phyloP scores from a whole-genome alignment of 2,888 invertebrate species.

The Epinotia nisella region DNA sequence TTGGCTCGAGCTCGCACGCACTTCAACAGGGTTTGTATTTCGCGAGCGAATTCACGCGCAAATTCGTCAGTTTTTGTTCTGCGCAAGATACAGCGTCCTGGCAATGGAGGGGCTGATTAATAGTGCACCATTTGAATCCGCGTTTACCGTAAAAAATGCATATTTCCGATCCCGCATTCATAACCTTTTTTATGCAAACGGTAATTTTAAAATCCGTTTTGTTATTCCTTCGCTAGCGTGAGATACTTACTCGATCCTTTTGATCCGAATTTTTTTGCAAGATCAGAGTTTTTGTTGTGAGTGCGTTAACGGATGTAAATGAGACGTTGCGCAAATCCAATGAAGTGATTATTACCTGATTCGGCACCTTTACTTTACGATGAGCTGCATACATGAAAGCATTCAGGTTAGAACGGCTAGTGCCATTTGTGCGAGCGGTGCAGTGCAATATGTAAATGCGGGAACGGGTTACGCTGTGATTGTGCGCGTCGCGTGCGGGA shows the following conservation, averaged over 20 bases:
- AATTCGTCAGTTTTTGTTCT: slow-evolving; percentile 16
- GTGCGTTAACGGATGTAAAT: slow-evolving; percentile 34
- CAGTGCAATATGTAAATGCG: slow-evolving; percentile 39
- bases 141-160: slow-evolving; percentile 45
- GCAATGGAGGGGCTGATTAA: slow-evolving; percentile 35
- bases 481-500: slow-evolving; percentile 50
- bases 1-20: slow-evolving; percentile 13
- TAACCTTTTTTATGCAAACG: slow-evolving; percentile 37
- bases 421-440: slow-evolving; percentile 19
- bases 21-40: slow-evolving; percentile 2
- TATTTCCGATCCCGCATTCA: slow-evolving; percentile 44
- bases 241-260: slow-evolving; percentile 32
- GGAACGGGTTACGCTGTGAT: slow-evolving; percentile 22
- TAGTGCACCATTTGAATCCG: slow-evolving; percentile 40
- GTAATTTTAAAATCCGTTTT: slow-evolving; percentile 39
- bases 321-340: slow-evolving; percentile 12
- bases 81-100: slow-evolving; percentile 16
- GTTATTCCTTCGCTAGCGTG: slow-evolving; percentile 29
- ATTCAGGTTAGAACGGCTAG: slow-evolving; percentile 22
- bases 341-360: slow-evolving; percentile 27
- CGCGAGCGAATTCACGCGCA: slow-evolving; percentile 7
- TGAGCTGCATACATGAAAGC: slow-evolving; percentile 8
- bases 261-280: slow-evolving; percentile 18
- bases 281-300: slow-evolving; percentile 17
- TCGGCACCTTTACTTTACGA: neutral